Conservation (phyloP, 2,888 invertebrate genomes). For the Trachelus iudaicus region DNA sequence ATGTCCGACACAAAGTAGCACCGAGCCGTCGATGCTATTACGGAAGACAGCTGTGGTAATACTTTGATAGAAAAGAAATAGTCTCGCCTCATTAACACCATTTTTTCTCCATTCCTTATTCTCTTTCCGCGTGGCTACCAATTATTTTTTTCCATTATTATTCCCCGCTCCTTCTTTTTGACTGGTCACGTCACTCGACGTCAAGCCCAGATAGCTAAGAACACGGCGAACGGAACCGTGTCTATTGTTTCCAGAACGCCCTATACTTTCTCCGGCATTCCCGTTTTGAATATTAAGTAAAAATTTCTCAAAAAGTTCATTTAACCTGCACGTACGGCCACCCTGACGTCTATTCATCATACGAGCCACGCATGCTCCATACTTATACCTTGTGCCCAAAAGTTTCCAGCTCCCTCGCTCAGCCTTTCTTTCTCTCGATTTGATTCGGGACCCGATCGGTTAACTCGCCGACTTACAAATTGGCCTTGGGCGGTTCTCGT, state of each 20-base stretch:
- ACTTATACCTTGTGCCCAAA: neutral
- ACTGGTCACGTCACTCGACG: slow-evolving; percentile 1
- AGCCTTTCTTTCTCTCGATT: neutral
- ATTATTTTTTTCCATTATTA: neutral
- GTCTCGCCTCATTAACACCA: slow-evolving; percentile 58
- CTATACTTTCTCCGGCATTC: neutral
- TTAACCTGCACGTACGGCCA: neutral
- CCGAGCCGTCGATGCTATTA: neutral
- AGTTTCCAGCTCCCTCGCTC: neutral
- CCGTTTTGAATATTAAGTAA: neutral
- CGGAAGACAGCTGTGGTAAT: neutral
- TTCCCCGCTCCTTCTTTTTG: slow-evolving; percentile 1
- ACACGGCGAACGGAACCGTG: neutral
- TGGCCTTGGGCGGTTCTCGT: slow-evolving; percentile 24
- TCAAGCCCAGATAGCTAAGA: neutral
- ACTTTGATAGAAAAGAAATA: slow-evolving; percentile 44
- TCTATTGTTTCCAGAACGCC: neutral
- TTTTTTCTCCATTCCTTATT: slow-evolving; percentile 17
- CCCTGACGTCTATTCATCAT: neutral
- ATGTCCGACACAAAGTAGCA: neutral
- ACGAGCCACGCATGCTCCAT: neutral
- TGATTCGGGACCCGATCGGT: neutral
- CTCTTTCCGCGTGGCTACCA: slow-evolving; percentile 2
- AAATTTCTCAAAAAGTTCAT: neutral
- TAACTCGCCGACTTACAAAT: slow-evolving; percentile 5